A percentile compares a stretch with the other conserved stretches of the same genome.
Evolutionary conservation across 2,888 invertebrate genomes (phyloP).

Genomic region (Liopterus haemorrhoidalis): DNA sequence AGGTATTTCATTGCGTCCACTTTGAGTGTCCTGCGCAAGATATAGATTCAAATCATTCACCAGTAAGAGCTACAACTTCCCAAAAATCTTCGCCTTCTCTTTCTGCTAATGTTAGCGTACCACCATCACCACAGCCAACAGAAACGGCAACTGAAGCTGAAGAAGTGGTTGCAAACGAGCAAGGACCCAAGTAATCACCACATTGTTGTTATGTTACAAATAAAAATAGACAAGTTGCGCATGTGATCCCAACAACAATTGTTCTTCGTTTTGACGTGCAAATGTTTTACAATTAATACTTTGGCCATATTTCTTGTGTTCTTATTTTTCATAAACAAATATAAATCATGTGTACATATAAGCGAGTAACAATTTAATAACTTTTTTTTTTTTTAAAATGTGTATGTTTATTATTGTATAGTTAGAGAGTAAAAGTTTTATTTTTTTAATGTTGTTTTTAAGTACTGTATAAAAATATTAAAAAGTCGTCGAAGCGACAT

Average conservation of each 20-base stretch:
- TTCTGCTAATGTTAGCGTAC: constrained; percentile 6
- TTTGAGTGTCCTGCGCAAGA: constrained; percentile 87
- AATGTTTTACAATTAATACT: background rate
- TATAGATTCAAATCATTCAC: constrained; percentile 29
- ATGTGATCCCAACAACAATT: no score
- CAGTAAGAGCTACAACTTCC: constrained; percentile 3
- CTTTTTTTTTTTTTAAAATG: constrained; percentile 1
- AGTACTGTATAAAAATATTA: constrained; percentile 1
- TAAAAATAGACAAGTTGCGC: no score
- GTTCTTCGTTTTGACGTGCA: background rate
- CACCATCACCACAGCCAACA: constrained; percentile 34
- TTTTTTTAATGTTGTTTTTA: constrained; percentile 1
- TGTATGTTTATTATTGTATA: constrained; percentile 5
- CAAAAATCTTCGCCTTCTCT: constrained; percentile 17
- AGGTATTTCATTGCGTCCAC: constrained; percentile 98
- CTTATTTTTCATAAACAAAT: constrained; percentile 4
- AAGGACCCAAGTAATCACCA: no score
- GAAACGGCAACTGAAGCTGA: constrained; percentile 43
- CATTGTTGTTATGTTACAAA: no score
- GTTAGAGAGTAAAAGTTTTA: background rate
- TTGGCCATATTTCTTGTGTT: background rate
- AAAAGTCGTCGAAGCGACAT: background rate
- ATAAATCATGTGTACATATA: no score
- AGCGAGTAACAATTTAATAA: no score
- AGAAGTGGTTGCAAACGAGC: constrained; percentile 36